Base-by-base conservation (phyloP, 2,113 vertebrate genomes). In the Brevimyrus niger region DNA sequence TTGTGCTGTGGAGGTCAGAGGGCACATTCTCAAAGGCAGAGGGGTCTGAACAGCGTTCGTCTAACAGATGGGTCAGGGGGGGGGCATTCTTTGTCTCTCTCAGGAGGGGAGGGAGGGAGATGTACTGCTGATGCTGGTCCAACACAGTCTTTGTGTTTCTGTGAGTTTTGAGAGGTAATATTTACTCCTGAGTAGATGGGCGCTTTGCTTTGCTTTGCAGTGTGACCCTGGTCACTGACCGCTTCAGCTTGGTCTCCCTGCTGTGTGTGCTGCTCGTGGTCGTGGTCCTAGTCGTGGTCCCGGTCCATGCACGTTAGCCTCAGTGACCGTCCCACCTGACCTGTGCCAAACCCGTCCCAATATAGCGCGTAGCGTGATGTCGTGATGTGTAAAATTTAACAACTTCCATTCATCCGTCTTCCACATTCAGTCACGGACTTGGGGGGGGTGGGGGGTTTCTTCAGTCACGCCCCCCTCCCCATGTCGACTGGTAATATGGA, bases 41-140 rank as follows among this genome's bases (percentile, higher is more conserved):
- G 92, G 90, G 23, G 4, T 48, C 69, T 84, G 19, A 91, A 90
- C 89, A 89, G 89, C 38, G 1, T 50, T 8, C 47, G 44, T 89
- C 82, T 92, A 93, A 95, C 90, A 92, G 93, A 94, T 91, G 91
- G 69, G 31, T 27, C 13, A 0, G 65, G 65, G 65, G 93, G 48
- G 48, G 87, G 55, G 92, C 91, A 93, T 95, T 95, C 93, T 92
- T 94, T 38, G 65, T 89, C 88, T 85, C 35, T 11, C n/a, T 23
- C 21, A 46, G 11, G 53, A 44, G 23, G 55, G 11, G 88, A 10
- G 35, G 27, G 53, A 3, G 7, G 44, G 46, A 84, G 35, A 84
- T 51, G 0, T 13, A 38, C 82, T 80, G 35, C 73, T 80, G 31
- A 76, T 38, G 69, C 27, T 31, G 3, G 13, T 73, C 69, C 69